Conservation (phyloP, 53 echinoderm and acorn worm species). For the Mesocentrotus franciscanus region DNA sequence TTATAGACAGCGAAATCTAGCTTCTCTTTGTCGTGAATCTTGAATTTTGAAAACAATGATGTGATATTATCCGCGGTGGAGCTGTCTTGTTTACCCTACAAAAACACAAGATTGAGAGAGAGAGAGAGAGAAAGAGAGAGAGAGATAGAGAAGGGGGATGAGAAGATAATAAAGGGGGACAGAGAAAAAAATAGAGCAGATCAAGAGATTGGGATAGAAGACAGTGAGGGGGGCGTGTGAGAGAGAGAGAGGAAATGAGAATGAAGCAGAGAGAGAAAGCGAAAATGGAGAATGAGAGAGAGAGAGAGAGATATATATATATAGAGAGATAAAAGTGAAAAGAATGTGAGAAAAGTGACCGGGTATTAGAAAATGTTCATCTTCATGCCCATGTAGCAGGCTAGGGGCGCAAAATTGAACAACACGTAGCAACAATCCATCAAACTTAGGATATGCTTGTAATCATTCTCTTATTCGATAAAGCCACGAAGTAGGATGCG, state of each 20-base stretch:
- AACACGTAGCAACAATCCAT: background rate
- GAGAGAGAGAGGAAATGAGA: background rate
- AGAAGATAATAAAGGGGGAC: too few relatives aligned
- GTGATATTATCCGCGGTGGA: conserved; percentile 77
- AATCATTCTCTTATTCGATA: too few relatives aligned
- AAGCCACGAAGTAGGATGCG: too few relatives aligned
- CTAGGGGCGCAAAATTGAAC: background rate
- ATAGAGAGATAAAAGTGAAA: background rate
- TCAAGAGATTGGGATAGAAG: too few relatives aligned
- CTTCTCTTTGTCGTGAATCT: conserved; percentile 84
- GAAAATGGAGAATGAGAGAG: background rate
- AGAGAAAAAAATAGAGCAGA: too few relatives aligned
- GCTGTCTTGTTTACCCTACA: conserved; percentile 60
- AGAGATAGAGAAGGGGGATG: background rate
- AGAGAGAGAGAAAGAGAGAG: background rate
- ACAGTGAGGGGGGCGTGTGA: too few relatives aligned
- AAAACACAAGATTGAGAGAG: background rate
- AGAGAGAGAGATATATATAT: background rate
- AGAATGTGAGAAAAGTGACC: background rate
- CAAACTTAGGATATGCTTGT: too few relatives aligned
- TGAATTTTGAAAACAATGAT: conserved; percentile 77
- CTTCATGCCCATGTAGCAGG: too few relatives aligned
- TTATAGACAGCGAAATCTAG: conserved; percentile 90
- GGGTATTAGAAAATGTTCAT: background rate
- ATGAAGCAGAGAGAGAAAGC: background rate